Percentiles rank a stretch among this genome's conserved stretches.
Conservation (phyloP, 2,113 vertebrate species). For the Nesoenas mayeri region DNA sequence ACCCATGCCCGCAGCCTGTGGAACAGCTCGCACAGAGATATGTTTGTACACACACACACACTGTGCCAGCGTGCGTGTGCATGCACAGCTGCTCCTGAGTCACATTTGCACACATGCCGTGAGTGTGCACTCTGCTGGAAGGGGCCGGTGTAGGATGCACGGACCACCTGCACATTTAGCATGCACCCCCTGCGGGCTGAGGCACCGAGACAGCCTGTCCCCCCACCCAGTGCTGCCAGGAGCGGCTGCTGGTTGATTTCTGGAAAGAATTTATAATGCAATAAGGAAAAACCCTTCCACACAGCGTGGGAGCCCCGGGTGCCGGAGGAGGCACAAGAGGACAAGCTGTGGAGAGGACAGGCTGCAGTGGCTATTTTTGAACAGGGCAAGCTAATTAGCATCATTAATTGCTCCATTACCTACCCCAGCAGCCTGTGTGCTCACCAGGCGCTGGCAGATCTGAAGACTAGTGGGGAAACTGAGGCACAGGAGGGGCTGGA, state of each 20-base stretch:
- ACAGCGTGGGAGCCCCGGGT: not conserved
- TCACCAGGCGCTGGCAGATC: not conserved
- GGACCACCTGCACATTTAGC: not conserved
- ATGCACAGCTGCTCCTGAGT: not conserved
- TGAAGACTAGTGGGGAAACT: not conserved
- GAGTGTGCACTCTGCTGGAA: not conserved
- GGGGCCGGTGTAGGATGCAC: accelerated
- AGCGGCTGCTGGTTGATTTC: not conserved
- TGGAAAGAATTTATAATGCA: not conserved
- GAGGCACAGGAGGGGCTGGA: not conserved
- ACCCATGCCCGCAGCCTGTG: too few relatives aligned
- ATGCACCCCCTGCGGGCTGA: accelerated
- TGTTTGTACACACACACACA: accelerated
- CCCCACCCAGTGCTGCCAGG: accelerated
- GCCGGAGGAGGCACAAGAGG: too few relatives aligned
- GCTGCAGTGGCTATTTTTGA: not conserved
- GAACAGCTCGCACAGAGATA: not conserved
- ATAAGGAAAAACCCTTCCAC: not conserved
- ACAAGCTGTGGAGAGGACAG: not conserved
- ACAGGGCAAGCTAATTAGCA: conserved; percentile 45
- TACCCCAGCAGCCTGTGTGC: not conserved
- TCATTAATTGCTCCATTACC: conserved; percentile 32
- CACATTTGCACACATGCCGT: accelerated
- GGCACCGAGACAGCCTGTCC: too few relatives aligned
- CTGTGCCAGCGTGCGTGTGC: too few relatives aligned